Conservation (phyloP, 37 sponge, comb jelly and placozoan species). For the Oscarella lobularis region DNA sequence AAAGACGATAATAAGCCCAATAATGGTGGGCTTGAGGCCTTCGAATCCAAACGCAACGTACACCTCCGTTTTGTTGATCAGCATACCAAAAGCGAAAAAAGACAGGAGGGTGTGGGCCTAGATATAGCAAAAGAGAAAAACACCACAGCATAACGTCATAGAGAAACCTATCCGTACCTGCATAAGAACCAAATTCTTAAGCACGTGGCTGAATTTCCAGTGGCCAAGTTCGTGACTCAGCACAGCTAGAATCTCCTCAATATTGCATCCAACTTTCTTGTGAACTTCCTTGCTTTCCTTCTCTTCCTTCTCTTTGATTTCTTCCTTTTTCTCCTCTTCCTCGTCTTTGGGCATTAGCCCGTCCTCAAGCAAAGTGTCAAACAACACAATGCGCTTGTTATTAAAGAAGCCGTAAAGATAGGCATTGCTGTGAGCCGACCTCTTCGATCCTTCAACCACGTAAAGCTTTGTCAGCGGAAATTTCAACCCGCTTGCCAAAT, state of each 20-base stretch:
- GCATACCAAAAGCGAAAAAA: slow-evolving; percentile 61
- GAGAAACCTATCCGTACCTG: slow-evolving; percentile 9
- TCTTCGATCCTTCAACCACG: slow-evolving; percentile 82
- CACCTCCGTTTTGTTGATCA: slow-evolving; percentile 57
- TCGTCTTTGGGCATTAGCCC: slow-evolving; percentile 24
- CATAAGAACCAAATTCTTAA: slow-evolving; percentile 44
- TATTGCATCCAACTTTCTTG: slow-evolving; percentile 36
- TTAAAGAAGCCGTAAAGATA: slow-evolving; percentile 95
- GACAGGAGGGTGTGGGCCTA: slow-evolving; percentile 49
- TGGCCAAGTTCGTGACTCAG: slow-evolving; percentile 95
- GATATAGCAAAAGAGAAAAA: not conserved
- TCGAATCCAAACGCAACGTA: slow-evolving; percentile 83
- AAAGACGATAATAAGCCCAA: slow-evolving; percentile 72
- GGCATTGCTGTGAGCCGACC: slow-evolving; percentile 94
- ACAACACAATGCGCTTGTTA: slow-evolving; percentile 88
- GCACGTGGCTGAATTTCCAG: slow-evolving; percentile 72
- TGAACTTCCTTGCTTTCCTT: slow-evolving; percentile 6
- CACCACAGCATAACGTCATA: not conserved
- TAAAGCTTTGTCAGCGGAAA: slow-evolving; percentile 84
- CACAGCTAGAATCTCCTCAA: slow-evolving; percentile 77
- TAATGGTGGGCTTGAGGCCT: slow-evolving; percentile 54
- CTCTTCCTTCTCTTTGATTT: not conserved
- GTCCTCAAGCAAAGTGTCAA: slow-evolving; percentile 81
- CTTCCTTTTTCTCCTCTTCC: not conserved
- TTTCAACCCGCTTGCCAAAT: slow-evolving; percentile 41